Conservation (phyloP, 2,888 invertebrate genomes). For the Tromatobia lineatoria region DNA sequence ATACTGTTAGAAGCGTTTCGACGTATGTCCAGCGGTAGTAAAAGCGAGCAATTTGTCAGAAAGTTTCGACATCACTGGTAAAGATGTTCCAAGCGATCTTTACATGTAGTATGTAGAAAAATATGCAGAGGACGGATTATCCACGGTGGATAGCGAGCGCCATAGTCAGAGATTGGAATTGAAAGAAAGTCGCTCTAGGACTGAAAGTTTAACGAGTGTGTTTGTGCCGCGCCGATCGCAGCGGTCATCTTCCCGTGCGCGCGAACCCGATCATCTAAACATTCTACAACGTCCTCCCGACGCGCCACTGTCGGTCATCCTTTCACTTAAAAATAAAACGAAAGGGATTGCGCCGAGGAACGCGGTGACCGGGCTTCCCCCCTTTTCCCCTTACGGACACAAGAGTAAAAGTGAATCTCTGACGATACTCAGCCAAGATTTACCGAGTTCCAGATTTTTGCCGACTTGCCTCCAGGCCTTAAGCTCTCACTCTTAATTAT, state of each 20-base stretch:
- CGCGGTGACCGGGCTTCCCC: constrained; percentile 14
- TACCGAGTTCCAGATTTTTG: constrained; percentile 3
- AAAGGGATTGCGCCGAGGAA: constrained; percentile 46
- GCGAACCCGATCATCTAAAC: constrained; percentile 38
- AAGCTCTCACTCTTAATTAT: constrained; percentile 44
- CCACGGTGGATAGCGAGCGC: constrained; percentile 38
- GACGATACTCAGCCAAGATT: background rate
- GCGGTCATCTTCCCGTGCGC: constrained; percentile 35
- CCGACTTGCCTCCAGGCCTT: background rate
- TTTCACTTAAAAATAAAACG: constrained; percentile 68
- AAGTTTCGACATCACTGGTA: constrained; percentile 14
- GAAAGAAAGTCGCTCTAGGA: constrained; percentile 61
- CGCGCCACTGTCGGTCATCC: constrained; percentile 42
- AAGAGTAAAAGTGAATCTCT: constrained; percentile 59
- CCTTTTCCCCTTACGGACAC: background rate
- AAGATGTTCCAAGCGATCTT: background rate
- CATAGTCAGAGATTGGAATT: constrained; percentile 60
- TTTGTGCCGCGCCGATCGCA: background rate
- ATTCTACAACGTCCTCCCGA: constrained; percentile 6
- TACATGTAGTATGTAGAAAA: constrained; percentile 5
- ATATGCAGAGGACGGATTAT: constrained; percentile 38
- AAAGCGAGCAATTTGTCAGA: background rate
- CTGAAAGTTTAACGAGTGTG: constrained; percentile 66
- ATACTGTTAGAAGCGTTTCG: no score
- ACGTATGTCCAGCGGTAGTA: background rate